Conservation (phyloP, 1,140 invertebrate species). For the Anadara kagoshimensis region DNA sequence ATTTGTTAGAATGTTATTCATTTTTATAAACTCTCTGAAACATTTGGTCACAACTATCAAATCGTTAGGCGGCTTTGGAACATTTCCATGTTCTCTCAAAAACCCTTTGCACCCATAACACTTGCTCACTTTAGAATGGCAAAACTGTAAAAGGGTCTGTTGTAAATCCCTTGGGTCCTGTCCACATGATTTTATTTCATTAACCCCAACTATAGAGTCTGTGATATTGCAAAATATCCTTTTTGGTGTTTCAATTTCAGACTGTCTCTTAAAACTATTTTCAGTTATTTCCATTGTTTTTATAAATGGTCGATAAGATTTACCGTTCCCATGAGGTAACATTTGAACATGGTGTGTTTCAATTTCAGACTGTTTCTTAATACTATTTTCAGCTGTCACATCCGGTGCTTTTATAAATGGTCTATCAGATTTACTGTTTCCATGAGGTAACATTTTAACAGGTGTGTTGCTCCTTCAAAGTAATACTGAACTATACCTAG, state of each 20-base stretch:
- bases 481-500: constrained; percentile 7
- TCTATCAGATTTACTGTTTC: too few species aligned
- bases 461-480: not conserved
- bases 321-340: constrained; percentile 6
- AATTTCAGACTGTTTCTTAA: too few species aligned
- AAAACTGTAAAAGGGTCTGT: not conserved
- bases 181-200: not conserved
- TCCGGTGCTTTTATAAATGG: too few species aligned
- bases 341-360: not conserved
- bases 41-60: not conserved
- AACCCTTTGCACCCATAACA: not conserved
- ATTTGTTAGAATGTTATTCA: too few species aligned
- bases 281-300: constrained; percentile 1
- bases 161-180: constrained; percentile 2
- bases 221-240: constrained; percentile 8
- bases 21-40: not conserved
- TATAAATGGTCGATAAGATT: not conserved
- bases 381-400: too few species aligned
- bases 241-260: constrained; percentile 6
- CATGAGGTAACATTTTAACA: too few species aligned
- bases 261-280: not conserved
- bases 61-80: not conserved
- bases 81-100: too few species aligned
- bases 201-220: not conserved
- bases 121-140: not conserved